Conservation (phyloP, 2,888 invertebrate species). For the Leptopilina syphax region DNA sequence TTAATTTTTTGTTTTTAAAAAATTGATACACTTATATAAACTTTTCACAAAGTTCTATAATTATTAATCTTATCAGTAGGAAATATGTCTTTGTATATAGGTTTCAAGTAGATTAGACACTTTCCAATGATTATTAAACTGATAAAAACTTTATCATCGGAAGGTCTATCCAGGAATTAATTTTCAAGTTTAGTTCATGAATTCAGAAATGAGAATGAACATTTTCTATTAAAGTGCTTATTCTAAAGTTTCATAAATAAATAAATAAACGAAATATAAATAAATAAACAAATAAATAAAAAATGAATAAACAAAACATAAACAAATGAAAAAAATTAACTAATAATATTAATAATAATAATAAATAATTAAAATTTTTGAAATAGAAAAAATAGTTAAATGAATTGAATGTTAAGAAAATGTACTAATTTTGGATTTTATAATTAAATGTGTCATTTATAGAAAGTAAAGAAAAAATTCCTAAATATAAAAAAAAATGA, state of each 20-base stretch:
- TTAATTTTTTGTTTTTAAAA: no score
- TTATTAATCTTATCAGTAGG: constrained; percentile 1
- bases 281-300: no score
- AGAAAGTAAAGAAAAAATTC: not conserved
- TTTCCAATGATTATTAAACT: constrained; percentile 2
- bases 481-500: constrained; percentile 11
- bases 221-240: not conserved
- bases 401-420: not conserved
- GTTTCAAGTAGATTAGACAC: not conserved
- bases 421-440: not conserved
- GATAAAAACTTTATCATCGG: constrained; percentile 30
- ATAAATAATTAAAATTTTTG: not conserved
- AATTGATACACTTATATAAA: no score
- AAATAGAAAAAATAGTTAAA: not conserved
- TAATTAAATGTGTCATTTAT: not conserved
- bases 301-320: no score
- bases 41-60: not conserved
- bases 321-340: no score
- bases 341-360: not conserved
- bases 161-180: constrained; percentile 15
- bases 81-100: constrained; percentile 8
- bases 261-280: no score
- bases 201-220: not conserved
- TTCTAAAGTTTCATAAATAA: not conserved
- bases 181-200: constrained; percentile 22